Evolutionary conservation across 2,797 vertebrate genomes (phyloP), one percentile per base, ranked within the genome.

Genomic region (Macropodus opercularis): DNA sequence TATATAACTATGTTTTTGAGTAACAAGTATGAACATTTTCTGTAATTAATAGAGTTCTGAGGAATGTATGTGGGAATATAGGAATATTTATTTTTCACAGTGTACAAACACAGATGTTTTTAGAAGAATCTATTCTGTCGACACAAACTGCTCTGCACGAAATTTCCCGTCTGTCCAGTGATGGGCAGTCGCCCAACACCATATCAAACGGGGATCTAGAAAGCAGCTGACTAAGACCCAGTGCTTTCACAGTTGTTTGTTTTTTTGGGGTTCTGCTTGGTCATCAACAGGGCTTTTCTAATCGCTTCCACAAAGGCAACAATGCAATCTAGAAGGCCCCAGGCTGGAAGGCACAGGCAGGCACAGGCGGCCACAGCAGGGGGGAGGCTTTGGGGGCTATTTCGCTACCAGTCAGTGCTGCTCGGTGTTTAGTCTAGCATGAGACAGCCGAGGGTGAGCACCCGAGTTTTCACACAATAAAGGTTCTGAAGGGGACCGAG

Each of bases 381-480:
- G 50, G 75, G 66, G 59, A 69, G 78, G 63, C 63, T 73, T 78
- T 63, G 48, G 50, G 69, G 72, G 69, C 69, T 90, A 87, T 92
- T 90, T 91, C 79, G 87, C 78, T 31, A 54, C 3, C 24, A 35
- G 66, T 34, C 76, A 62, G 55, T 23, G 67, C 75, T 44, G 63
- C 56, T 27, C 69, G 72, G 61, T 54, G 60, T 77, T 87, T 85
- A 93, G 89, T 91, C 78, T 82, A 87, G 74, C 79, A 91, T 90
- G 88, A 92, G 87, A 84, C 84, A 83, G 71, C 81, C 48, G 70
- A 88, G 89, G 89, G 89, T 88, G 87, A 90, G 72, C 89, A 91
- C 46, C 90, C 66, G 40, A 80, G 89, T 91, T 92, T 90, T 90
- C 87, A 89, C 79, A 87, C 84, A 82, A 58, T 91, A 92, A 90